phyloP scores from a whole-genome alignment of 2,113 vertebrate genomes.

The Tragelaphus strepsiceros region DNA sequence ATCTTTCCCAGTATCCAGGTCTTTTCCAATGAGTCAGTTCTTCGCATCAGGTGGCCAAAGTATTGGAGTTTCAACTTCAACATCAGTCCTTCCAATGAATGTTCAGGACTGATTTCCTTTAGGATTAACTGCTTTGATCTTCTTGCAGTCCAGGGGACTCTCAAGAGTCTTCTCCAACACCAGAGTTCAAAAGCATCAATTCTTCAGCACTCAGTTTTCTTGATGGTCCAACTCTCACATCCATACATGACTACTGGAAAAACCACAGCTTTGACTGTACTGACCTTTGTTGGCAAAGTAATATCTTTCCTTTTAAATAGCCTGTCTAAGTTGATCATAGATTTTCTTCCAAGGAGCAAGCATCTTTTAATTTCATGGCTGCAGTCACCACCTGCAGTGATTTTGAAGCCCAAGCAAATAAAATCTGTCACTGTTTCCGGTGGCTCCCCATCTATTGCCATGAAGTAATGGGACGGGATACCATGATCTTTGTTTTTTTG shows the following conservation, averaged over 20 bases:
- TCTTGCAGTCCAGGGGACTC: neutral
- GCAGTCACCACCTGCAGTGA: neutral
- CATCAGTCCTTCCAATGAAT: neutral
- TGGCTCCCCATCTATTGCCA: neutral
- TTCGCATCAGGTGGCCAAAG: neutral
- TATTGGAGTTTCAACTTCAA: neutral
- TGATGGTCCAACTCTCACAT: neutral
- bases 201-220: neutral
- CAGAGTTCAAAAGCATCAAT: neutral
- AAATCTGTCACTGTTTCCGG: neutral
- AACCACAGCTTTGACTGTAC: neutral
- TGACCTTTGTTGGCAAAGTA: neutral
- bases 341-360: neutral
- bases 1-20: neutral
- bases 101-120: neutral
- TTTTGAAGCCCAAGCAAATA: neutral
- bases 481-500: neutral
- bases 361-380: neutral
- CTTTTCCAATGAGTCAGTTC: neutral
- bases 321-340: neutral
- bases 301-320: neutral
- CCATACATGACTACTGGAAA: neutral
- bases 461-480: neutral
- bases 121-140: neutral
- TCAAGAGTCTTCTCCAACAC: neutral